Base-by-base conservation (phyloP, 2,888 invertebrate genomes). In the Drosophila bunnanda region DNA sequence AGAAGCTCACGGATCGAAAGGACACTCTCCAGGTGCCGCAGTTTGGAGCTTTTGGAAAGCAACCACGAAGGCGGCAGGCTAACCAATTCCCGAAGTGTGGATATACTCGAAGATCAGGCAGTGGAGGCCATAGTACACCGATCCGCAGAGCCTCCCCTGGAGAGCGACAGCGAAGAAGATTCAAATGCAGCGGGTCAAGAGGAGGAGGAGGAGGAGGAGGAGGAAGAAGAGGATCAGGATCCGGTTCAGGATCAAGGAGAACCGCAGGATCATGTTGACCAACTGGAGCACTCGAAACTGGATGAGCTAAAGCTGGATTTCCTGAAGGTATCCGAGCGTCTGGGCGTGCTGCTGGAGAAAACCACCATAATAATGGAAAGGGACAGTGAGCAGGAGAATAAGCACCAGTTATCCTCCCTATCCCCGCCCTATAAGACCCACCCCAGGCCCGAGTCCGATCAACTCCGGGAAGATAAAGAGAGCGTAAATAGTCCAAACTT, bases 1-100 rank as follows among this genome's bases (percentile, higher is more conserved):
- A 93, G 94, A 8, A 93, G 93, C 9, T 90, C 93, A 41, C 93
- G 94, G 22, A 39, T 79, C 64, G 93, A 94, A 67, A 93, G 94
- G 36, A 94, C 94, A 1, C 89, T 95, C 36, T 94, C 95, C 46
- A 93, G 96, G 55, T 95, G 96, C 1, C 94, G 95, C 77, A 96
- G 96, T 77, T 92, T 96, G 79, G 96, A 96, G 89, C 90, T 96
- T 70, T 88, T 96, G 38, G 92, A 93, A 55, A 92, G 91, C 0
- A 90, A 91, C 1, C 88, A 91, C n/a, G 78, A 79, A 5, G 66
- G 50, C 22, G 90, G 74, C n/a, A 80, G 78, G 43, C 60, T 91
- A 9, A 74, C 79, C 8, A 90, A 90, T 34, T 94, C 94, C 20
- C 93, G 93, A 81, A 94, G 94, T 77, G 93, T 93, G 8, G 94